A percentile compares a stretch with the other conserved stretches of the same genome.
phyloP scores from a whole-genome alignment of 2,797 vertebrate genomes.

The Cercopithecus neglectus region DNA sequence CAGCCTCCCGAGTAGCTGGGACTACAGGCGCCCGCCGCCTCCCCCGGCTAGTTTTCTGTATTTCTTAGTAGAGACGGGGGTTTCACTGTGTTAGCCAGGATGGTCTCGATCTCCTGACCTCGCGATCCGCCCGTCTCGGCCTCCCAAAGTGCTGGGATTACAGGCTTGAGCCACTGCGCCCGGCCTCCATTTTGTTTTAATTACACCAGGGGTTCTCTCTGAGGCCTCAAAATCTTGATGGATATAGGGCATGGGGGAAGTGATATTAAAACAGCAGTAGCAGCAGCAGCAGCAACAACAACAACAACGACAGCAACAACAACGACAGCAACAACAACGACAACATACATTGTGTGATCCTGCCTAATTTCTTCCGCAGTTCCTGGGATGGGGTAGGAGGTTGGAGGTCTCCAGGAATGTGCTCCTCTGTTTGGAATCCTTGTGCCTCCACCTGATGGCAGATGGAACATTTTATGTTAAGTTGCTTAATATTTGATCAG shows the following conservation, averaged over 20 bases:
- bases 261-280: not conserved
- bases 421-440: slow-evolving; percentile 35
- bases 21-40: too few species aligned
- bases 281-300: not conserved
- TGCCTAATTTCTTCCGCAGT: not conserved
- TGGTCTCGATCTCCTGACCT: too few species aligned
- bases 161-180: too few species aligned
- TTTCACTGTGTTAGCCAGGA: too few species aligned
- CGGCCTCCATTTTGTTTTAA: slow-evolving; percentile 16
- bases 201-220: not conserved
- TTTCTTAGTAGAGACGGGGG: too few species aligned
- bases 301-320: not conserved
- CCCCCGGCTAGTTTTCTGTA: too few species aligned
- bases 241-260: not conserved
- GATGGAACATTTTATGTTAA: slow-evolving; percentile 27
- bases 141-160: too few species aligned
- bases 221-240: slow-evolving; percentile 15
- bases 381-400: not conserved
- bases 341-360: not conserved
- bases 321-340: not conserved
- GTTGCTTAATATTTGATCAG: not conserved
- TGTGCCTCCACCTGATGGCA: slow-evolving; percentile 48
- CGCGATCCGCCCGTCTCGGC: too few species aligned
- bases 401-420: not conserved
- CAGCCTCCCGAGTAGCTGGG: too few species aligned